Conservation (phyloP, 2,113 vertebrate genomes). For the Sitta europaea region DNA sequence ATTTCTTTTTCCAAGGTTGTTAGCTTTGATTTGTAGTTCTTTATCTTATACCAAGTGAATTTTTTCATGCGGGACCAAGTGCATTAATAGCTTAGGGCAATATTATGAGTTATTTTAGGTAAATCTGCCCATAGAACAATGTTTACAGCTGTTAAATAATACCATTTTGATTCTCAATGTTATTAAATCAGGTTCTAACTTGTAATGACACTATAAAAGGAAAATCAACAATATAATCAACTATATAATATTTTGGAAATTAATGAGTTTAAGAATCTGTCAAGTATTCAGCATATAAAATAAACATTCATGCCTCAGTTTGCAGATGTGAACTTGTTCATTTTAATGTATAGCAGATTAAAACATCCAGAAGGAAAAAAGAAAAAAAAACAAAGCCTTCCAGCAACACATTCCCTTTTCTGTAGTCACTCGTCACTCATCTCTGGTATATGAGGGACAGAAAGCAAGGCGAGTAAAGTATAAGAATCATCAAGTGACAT, state of each 20-base stretch:
- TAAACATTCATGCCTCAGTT: not conserved
- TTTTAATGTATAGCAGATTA: not conserved
- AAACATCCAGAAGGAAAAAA: not conserved
- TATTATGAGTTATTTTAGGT: slow-evolving; percentile 29
- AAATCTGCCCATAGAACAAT: not conserved
- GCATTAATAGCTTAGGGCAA: not conserved
- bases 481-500: not conserved
- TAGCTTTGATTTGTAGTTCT: slow-evolving; percentile 9
- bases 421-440: slow-evolving; percentile 26
- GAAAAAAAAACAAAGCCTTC: not conserved
- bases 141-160: not conserved
- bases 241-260: not conserved
- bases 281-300: not conserved
- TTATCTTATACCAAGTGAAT: not conserved
- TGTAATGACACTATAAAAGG: not conserved
- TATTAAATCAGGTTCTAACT: not conserved
- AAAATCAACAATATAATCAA: not conserved
- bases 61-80: slow-evolving; percentile 3
- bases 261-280: not conserved
- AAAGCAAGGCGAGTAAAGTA: not conserved
- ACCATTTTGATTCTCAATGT: not conserved
- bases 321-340: slow-evolving; percentile 34
- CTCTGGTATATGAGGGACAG: not conserved
- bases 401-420: slow-evolving; percentile 21
- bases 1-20: slow-evolving; percentile 6